These are phyloP conservation scores for Diaperis boleti DNA, from an alignment of 2,888 invertebrate genomes.

Conservation along the genomic window DNA sequence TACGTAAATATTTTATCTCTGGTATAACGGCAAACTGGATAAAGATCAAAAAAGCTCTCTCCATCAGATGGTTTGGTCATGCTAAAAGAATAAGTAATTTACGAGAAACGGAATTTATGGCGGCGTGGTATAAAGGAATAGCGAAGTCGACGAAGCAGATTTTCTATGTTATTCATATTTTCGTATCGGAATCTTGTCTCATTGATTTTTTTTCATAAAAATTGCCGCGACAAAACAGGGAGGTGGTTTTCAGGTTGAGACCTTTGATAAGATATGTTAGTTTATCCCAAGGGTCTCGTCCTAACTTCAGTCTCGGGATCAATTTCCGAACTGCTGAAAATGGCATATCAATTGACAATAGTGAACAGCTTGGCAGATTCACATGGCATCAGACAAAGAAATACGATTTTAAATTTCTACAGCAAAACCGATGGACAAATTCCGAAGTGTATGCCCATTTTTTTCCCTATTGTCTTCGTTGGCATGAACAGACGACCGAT, in stretches of 20 bases:
- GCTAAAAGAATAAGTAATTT: conserved; percentile 38
- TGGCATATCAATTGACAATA: conserved; percentile 52
- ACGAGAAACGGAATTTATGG: conserved; percentile 39
- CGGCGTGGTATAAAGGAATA: conserved; percentile 13
- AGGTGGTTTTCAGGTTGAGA: conserved; percentile 41
- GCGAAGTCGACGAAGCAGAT: conserved; percentile 28
- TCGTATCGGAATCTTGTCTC: conserved; percentile 29
- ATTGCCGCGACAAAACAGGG: conserved; percentile 31
- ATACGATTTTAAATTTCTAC: conserved; percentile 35
- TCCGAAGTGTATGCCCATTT: conserved; percentile 9
- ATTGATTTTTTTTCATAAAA: conserved; percentile 41
- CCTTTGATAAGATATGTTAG: conserved; percentile 50
- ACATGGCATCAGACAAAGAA: conserved; percentile 37
- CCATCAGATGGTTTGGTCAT: conserved; percentile 38
- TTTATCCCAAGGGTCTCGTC: conserved; percentile 47
- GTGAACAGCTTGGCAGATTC: conserved; percentile 36
- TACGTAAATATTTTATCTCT: conserved; percentile 32
- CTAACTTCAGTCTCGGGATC: conserved; percentile 48
- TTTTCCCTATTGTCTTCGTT: conserved; percentile 15
- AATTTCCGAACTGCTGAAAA: conserved; percentile 51
- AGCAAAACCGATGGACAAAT: conserved; percentile 22
- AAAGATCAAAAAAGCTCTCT: conserved; percentile 13
- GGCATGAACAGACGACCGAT: conserved; percentile 17
- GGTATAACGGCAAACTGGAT: conserved; percentile 16
- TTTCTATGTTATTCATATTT: conserved; percentile 39